Evolutionary conservation across 2,888 invertebrate species (phyloP).

Genomic region (Temnothorax ravouxi): DNA sequence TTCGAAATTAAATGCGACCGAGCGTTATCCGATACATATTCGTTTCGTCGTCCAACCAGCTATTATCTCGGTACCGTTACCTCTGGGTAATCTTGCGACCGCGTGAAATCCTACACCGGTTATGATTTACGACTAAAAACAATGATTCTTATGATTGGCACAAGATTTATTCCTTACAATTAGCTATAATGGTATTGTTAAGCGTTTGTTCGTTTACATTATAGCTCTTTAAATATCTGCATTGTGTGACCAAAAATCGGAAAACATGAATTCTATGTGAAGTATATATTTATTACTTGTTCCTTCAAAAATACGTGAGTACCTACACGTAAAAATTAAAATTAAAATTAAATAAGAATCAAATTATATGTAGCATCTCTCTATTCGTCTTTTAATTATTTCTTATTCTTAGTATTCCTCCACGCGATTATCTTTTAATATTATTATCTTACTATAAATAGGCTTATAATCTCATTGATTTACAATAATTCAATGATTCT

Average conservation of each 20-base stretch:
- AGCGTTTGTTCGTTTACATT: neutral
- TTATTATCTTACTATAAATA: neutral
- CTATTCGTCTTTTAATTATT: neutral
- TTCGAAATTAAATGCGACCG: slow-evolving; percentile 2
- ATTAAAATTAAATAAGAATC: neutral
- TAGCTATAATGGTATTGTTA: neutral
- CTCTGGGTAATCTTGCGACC: neutral
- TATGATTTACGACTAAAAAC: neutral
- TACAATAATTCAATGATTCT: neutral
- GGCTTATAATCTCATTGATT: slow-evolving; percentile 9
- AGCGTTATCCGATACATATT: slow-evolving; percentile 7
- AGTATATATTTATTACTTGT: slow-evolving; percentile 2
- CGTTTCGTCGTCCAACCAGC: neutral
- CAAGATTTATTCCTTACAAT: neutral
- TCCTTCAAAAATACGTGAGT: neutral
- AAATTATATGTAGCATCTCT: neutral
- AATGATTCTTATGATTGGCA: neutral
- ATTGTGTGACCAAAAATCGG: neutral
- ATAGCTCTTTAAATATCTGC: neutral
- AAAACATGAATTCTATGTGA: neutral
- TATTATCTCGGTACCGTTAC: slow-evolving; percentile 3
- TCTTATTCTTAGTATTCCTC: neutral
- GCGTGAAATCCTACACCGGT: neutral
- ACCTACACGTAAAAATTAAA: neutral
- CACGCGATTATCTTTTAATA: neutral